These are phyloP conservation scores for Euwallacea similis DNA, from an alignment of 1,140 invertebrate species.

Conservation along the genomic window DNA sequence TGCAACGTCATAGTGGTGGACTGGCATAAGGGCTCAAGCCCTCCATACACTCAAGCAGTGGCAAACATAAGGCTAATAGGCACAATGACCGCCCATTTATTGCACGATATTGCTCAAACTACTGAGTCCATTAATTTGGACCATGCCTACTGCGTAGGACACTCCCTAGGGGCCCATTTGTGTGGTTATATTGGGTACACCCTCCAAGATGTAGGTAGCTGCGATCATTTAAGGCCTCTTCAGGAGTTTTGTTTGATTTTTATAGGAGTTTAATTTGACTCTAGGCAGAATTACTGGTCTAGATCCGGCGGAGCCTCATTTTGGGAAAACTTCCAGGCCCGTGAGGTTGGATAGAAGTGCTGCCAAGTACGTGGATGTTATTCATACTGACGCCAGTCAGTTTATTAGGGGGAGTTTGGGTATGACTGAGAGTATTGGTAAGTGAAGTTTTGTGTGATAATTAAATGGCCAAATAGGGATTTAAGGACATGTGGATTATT, in stretches of 20 bases:
- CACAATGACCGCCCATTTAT: conserved; percentile 74
- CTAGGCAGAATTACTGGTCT: conserved; percentile 74
- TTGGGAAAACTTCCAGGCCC: conserved; percentile 77
- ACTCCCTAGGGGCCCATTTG: conserved; percentile 86
- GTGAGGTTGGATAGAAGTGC: conserved; percentile 84
- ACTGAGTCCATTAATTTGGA: conserved; percentile 56
- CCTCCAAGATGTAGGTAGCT: conserved; percentile 60
- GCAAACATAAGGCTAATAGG: conserved; percentile 83
- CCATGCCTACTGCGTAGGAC: conserved; percentile 83
- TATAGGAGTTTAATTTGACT: conserved; percentile 63
- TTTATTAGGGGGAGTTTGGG: conserved; percentile 81
- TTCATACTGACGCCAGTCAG: conserved; percentile 84
- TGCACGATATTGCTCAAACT: conserved; percentile 56
- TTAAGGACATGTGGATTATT: conserved; percentile 84
- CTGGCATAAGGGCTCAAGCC: conserved; percentile 81
- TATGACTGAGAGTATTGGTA: conserved; percentile 69
- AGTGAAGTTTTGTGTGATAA: not conserved
- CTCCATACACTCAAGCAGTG: conserved; percentile 87
- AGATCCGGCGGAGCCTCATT: conserved; percentile 92
- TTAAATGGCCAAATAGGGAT: not conserved
- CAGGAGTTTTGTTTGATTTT: conserved; percentile 3
- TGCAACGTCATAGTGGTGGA: conserved; percentile 79
- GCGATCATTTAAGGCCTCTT: not conserved
- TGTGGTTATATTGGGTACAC: conserved; percentile 80
- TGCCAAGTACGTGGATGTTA: conserved; percentile 82